Conservation (phyloP, 92 coral and sea anemone species). For the Zoanthus gigantus region DNA sequence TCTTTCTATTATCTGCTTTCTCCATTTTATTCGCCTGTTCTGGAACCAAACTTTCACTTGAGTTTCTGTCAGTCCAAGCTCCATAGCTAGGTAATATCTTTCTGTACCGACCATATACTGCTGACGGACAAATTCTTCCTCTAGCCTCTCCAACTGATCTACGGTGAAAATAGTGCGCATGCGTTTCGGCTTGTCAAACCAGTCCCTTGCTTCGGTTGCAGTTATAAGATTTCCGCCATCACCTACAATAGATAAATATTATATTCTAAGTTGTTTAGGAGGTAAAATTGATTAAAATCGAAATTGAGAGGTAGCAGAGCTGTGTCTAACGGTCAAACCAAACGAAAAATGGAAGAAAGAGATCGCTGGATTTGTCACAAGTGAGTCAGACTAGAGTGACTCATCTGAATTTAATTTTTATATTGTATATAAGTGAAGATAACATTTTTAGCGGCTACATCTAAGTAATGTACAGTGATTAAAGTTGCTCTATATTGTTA, state of each 20-base stretch:
- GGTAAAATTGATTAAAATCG: too few relatives aligned
- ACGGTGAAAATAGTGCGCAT: slow-evolving; percentile 74
- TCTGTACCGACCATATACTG: slow-evolving; percentile 76
- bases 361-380: too few relatives aligned
- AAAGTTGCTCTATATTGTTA: too few relatives aligned
- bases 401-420: too few relatives aligned
- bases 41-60: slow-evolving; percentile 94
- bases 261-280: too few relatives aligned
- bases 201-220: slow-evolving; percentile 57
- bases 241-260: neutral
- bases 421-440: too few relatives aligned
- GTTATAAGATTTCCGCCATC: slow-evolving; percentile 16
- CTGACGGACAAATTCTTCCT: slow-evolving; percentile 63
- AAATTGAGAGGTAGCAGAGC: too few relatives aligned
- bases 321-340: neutral
- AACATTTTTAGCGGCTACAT: too few relatives aligned
- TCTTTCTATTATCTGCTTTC: slow-evolving; percentile 78
- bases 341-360: too few relatives aligned
- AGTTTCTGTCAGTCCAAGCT: slow-evolving; percentile 85
- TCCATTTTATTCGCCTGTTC: slow-evolving; percentile 87
- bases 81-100: slow-evolving; percentile 74
- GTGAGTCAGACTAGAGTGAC: too few relatives aligned
- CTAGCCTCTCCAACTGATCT: slow-evolving; percentile 71
- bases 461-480: too few relatives aligned
- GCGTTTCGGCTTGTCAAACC: slow-evolving; percentile 72